Conservation (phyloP, 2,888 invertebrate genomes). For the Lasioglossum leucozonium region DNA sequence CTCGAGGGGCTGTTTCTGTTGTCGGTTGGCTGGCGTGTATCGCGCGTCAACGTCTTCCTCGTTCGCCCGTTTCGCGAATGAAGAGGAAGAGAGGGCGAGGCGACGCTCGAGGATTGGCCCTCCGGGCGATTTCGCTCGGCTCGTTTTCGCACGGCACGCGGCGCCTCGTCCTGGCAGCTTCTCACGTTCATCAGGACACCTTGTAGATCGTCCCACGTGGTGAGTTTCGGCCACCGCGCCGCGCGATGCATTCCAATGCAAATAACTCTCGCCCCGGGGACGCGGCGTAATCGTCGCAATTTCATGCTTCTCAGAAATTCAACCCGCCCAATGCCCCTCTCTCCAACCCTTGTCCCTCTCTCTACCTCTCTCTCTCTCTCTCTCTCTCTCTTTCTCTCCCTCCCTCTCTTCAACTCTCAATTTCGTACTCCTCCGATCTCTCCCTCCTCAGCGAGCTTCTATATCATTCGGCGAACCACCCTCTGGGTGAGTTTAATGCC, state of each 20-base stretch:
- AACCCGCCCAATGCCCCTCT: conserved; percentile 57
- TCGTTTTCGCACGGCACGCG: conserved; percentile 67
- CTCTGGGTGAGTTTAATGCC: conserved; percentile 12
- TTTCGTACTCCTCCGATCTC: not conserved
- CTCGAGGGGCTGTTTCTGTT: conserved; percentile 31
- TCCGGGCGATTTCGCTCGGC: conserved; percentile 49
- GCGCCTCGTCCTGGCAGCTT: conserved; percentile 61
- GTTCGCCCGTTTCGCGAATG: conserved; percentile 41
- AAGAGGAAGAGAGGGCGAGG: not conserved
- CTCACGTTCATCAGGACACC: conserved; percentile 79
- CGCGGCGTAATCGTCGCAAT: conserved; percentile 82
- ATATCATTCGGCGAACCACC: conserved; percentile 36
- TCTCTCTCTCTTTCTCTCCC: not conserved
- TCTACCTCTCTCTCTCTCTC: too few species aligned
- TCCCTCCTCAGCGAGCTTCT: conserved; percentile 4
- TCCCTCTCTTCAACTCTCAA: not conserved
- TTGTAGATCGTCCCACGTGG: conserved; percentile 77
- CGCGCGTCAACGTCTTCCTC: conserved; percentile 61
- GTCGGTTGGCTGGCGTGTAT: conserved; percentile 15
- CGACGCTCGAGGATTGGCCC: conserved; percentile 10
- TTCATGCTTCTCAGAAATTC: conserved; percentile 83
- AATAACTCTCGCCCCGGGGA: conserved; percentile 80
- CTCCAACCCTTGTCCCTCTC: conserved; percentile 12
- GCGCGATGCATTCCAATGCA: conserved; percentile 83
- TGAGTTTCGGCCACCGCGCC: conserved; percentile 80